A percentile compares a stretch with the other conserved stretches of the same genome.
Conservation (phyloP, 2,888 invertebrate genomes). For the Eugnorisma glareosa region DNA sequence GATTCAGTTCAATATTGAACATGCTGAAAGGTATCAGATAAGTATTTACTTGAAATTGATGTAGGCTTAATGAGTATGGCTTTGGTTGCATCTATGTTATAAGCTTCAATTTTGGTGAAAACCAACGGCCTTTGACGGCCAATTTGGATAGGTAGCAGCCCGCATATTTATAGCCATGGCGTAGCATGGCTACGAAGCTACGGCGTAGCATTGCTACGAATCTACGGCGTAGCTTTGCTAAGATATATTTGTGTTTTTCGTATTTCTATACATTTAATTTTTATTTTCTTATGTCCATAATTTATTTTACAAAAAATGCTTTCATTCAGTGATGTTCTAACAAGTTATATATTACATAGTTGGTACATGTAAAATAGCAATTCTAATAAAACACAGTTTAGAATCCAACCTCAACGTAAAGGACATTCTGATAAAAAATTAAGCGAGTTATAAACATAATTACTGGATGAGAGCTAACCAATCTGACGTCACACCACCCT, state of each 20-base stretch:
- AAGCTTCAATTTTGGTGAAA: background rate
- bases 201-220: background rate
- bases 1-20: slow-evolving; percentile 28
- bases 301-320: background rate
- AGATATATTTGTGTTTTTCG: background rate
- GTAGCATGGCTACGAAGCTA: slow-evolving; percentile 9
- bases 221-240: background rate
- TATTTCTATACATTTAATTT: too few species aligned
- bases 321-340: background rate
- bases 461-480: background rate
- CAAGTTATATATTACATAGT: background rate
- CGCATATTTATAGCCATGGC: background rate
- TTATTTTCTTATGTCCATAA: background rate
- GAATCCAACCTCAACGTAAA: background rate
- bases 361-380: background rate
- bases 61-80: background rate
- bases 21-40: background rate
- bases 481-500: background rate
- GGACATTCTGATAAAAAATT: slow-evolving; percentile 10
- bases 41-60: background rate
- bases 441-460: slow-evolving; percentile 5
- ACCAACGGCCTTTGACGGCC: background rate
- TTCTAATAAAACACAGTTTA: background rate
- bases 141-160: background rate
- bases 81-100: background rate